phyloP scores from a whole-genome alignment of 2,888 invertebrate genomes.

The Platypus cylindrus region DNA sequence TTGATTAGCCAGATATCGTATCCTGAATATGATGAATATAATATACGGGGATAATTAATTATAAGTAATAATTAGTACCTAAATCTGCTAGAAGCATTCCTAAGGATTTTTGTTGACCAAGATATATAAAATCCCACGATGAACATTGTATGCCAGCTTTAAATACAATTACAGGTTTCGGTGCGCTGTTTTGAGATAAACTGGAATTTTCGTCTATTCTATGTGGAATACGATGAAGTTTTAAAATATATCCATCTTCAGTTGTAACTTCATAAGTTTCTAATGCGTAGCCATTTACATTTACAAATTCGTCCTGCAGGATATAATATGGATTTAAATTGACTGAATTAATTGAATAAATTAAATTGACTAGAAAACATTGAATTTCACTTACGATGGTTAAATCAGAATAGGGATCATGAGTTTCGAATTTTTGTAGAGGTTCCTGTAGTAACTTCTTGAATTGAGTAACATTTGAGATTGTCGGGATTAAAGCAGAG shows the following conservation, averaged over 20 bases:
- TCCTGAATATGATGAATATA: too few relatives aligned
- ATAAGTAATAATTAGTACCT: constrained; percentile 14
- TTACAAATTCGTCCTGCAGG: constrained; percentile 33
- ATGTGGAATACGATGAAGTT: constrained; percentile 30
- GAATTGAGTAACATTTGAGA: too few relatives aligned
- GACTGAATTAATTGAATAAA: too few relatives aligned
- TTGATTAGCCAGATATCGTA: constrained; percentile 17
- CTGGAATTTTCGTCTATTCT: constrained; percentile 7
- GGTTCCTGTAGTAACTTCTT: too few relatives aligned
- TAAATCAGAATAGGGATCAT: too few relatives aligned
- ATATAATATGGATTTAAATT: too few relatives aligned
- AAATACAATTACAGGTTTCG: constrained; percentile 2
- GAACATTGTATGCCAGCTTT: constrained; percentile 2
- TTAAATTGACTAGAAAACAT: too few relatives aligned
- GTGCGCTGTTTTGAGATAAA: too few relatives aligned
- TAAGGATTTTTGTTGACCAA: constrained; percentile 16
- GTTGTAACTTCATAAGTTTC: constrained; percentile 34
- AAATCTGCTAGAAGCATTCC: constrained; percentile 16
- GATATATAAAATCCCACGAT: neutral
- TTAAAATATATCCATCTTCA: constrained; percentile 40
- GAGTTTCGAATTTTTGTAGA: too few relatives aligned
- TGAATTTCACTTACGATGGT: too few relatives aligned
- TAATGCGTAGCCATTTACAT: constrained; percentile 30
- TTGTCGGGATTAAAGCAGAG: too few relatives aligned
- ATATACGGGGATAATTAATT: neutral